phyloP scores from a whole-genome alignment of 1,140 invertebrate species.

The Eupristina koningsbergeri region DNA sequence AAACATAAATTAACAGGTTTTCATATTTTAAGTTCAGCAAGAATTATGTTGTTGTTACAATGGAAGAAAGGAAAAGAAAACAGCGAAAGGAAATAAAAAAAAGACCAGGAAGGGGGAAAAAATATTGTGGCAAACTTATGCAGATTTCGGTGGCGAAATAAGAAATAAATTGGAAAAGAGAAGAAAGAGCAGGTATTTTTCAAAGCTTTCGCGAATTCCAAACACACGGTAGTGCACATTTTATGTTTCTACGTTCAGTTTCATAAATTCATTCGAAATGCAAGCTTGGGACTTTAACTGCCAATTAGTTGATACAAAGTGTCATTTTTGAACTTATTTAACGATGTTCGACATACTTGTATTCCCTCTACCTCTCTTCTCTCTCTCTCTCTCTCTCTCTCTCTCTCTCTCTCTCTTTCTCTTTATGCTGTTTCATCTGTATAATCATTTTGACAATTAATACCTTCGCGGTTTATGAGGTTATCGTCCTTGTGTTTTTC shows the following conservation, averaged over 20 bases:
- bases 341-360: slow-evolving; percentile 53
- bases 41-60: not conserved
- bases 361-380: slow-evolving; percentile 4
- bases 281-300: slow-evolving; percentile 64
- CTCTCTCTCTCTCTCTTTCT: slow-evolving; percentile 10
- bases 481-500: slow-evolving; percentile 28
- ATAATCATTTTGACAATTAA: slow-evolving; percentile 47
- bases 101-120: not conserved
- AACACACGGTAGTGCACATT: not conserved
- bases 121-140: not conserved
- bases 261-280: slow-evolving; percentile 63
- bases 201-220: not conserved
- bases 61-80: not conserved
- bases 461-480: slow-evolving; percentile 35
- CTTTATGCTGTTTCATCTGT: slow-evolving; percentile 28
- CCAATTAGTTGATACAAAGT: slow-evolving; percentile 66
- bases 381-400: slow-evolving; percentile 11
- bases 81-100: not conserved
- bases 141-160: not conserved
- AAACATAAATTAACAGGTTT: slow-evolving; percentile 18
- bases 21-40: not conserved
- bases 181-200: not conserved
- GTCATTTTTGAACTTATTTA: slow-evolving; percentile 66
- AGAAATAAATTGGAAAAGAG: not conserved
- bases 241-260: slow-evolving; percentile 50